These are phyloP conservation scores for Uromys caudimaculatus DNA, from an alignment of 2,797 vertebrate species.

Conservation along the genomic window DNA sequence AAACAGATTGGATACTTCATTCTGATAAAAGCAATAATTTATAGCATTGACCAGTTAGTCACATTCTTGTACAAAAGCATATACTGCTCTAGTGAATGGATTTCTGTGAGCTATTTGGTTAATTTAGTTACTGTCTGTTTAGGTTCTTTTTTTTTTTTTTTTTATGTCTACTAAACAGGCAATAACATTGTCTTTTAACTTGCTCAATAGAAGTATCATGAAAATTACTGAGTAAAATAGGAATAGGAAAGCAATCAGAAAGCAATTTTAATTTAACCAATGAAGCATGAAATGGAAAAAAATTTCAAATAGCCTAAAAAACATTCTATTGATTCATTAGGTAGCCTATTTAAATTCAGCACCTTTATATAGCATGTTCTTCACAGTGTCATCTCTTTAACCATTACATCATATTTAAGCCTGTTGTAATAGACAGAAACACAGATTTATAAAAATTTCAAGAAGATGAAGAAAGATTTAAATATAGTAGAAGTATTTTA, in stretches of 20 bases:
- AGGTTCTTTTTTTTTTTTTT: constrained; percentile 7
- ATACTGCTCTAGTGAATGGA: not conserved
- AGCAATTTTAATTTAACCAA: constrained; percentile 60
- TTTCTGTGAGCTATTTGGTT: constrained; percentile 43
- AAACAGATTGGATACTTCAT: constrained; percentile 29
- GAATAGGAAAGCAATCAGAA: constrained; percentile 43
- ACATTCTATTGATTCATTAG: constrained; percentile 24
- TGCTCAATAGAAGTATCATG: constrained; percentile 25
- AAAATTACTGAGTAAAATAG: constrained; percentile 58
- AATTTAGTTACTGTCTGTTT: constrained; percentile 26
- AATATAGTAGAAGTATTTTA: constrained; percentile 10
- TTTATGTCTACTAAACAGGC: constrained; percentile 18
- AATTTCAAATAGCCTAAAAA: constrained; percentile 53
- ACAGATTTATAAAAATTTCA: constrained; percentile 18
- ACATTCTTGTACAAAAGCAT: not conserved
- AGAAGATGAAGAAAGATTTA: not conserved
- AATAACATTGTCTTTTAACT: constrained; percentile 58
- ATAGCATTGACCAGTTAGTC: not conserved
- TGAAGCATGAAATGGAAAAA: constrained; percentile 3
- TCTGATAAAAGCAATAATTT: constrained; percentile 38
- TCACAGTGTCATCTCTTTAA: constrained; percentile 26
- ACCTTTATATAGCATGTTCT: constrained; percentile 25
- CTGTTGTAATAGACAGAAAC: not conserved
- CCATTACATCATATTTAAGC: constrained; percentile 8
- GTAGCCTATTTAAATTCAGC: not conserved